Evolutionary conservation across 2,113 vertebrate species (phyloP), one percentile per base, ranked within the genome.

Genomic region (Lota lota): DNA sequence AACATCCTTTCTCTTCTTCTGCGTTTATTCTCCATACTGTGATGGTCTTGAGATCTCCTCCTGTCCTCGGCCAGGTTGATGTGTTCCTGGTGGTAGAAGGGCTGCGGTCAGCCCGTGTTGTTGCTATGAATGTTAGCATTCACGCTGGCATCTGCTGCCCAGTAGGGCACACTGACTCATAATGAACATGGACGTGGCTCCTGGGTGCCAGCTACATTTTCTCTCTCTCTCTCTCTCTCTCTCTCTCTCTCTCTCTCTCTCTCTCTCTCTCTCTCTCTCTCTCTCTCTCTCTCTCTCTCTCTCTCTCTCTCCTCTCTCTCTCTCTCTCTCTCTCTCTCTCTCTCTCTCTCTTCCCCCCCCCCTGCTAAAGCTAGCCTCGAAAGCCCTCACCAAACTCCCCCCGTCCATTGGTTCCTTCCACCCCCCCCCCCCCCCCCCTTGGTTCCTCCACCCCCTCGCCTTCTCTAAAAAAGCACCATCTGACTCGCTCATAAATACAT

Each of bases 111-210:
- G 66, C 60, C 68, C 76, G 79, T 67, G 64, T 74, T 80, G 69
- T 47, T 79, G 79, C 77, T 75, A 76, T 72, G 72, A 76, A 66
- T 64, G 73, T 84, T 79, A 67, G 72, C 84, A 76, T 77, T 75
- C 75, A 80, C 72, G 40, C 64, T 81, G 84, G 82, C 88, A 89
- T 90, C 83, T 89, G 88, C 79, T 89, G 81, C 87, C 83, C 87
- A 84, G 83, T 80, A 73, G 85, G 88, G 77, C 84, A 72, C 79
- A 64, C 73, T 88, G 82, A 86, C 79, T 88, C 87, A 90, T 72
- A 64, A 72, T 47, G 51, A 65, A 40, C 66, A 5, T n/a, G 60
- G 77, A 69, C 78, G 74, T 67, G 78, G 69, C 68, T 74, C 65
- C 75, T 79, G 68, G 73, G 61, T 51, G 66, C 58, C 66, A 64